Percentiles rank a stretch among this genome's conserved stretches.
Evolutionary conservation across 2,797 vertebrate species (phyloP).

Genomic region (Eupleurogrammus muticus): DNA sequence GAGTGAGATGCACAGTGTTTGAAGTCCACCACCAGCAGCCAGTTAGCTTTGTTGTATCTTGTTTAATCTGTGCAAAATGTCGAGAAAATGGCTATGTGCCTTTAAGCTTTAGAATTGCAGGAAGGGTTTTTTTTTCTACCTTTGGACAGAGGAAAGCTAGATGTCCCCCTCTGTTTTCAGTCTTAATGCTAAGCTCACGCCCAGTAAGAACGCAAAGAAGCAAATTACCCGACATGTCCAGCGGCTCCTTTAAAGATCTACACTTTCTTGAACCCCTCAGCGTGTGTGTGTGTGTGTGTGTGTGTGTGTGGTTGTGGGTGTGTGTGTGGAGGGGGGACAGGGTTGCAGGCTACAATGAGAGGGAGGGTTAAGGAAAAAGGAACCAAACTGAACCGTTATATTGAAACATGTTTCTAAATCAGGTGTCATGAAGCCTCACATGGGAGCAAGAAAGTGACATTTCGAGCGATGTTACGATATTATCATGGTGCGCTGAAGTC

Average conservation of each 20-base stretch:
- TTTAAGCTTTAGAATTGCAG: constrained; percentile 7
- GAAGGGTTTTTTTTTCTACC: not conserved
- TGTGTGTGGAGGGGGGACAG: constrained; percentile 35
- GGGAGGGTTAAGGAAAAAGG: constrained; percentile 45
- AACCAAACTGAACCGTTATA: constrained; percentile 67
- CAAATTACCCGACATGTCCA: constrained; percentile 33
- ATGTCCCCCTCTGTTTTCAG: not conserved
- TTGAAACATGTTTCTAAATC: constrained; percentile 60
- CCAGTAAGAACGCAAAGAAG: constrained; percentile 4
- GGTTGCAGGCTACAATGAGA: constrained; percentile 41
- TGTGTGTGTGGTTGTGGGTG: no score
- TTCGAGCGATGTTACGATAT: constrained; percentile 52
- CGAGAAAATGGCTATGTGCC: not conserved
- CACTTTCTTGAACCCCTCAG: constrained; percentile 49
- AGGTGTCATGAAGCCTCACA: constrained; percentile 54
- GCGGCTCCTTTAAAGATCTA: constrained; percentile 29
- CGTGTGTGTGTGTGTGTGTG: constrained; percentile 3
- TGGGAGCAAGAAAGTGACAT: constrained; percentile 58
- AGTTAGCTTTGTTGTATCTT: not conserved
- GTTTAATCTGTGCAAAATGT: constrained; percentile 1
- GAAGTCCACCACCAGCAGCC: not conserved
- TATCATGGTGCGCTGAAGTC: constrained; percentile 68
- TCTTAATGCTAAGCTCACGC: constrained; percentile 10
- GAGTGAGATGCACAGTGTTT: not conserved
- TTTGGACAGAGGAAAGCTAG: not conserved